These are phyloP conservation scores for Araneus ventricosus DNA, from an alignment of 1,140 invertebrate genomes.

Conservation along the genomic window DNA sequence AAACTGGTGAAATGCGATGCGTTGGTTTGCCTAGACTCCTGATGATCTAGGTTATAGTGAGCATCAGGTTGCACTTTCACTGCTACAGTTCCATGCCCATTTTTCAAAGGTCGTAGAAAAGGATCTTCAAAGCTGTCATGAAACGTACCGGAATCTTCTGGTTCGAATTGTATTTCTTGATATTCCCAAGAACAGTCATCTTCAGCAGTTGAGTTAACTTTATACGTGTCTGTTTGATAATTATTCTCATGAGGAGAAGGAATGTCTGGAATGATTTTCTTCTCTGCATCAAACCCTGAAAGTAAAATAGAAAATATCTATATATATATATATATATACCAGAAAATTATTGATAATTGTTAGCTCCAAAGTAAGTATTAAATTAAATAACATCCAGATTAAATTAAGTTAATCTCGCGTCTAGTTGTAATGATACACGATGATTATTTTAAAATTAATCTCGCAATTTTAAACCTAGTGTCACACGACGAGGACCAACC, in stretches of 20 bases:
- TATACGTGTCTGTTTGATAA: neutral
- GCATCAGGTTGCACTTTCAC: neutral
- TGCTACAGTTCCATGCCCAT: neutral
- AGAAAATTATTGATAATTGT: no score
- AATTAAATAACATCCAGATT: no score
- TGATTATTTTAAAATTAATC: no score
- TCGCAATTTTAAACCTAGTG: no score
- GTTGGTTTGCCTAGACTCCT: neutral
- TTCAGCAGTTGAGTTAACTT: neutral
- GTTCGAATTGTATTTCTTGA: conserved; percentile 69
- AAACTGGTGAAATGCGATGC: neutral
- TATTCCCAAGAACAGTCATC: conserved; percentile 64
- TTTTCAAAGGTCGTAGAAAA: neutral
- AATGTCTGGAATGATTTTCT: neutral
- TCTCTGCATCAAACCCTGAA: neutral
- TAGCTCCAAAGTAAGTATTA: no score
- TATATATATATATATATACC: no score
- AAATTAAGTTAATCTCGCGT: no score
- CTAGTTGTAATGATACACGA: no score
- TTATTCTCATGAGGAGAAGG: neutral
- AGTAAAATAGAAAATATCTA: neutral
- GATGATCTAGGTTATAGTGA: no score
- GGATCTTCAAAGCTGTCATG: conserved; percentile 44
- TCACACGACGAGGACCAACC: no score
- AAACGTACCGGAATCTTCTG: conserved; percentile 62